These are phyloP conservation scores for Catocala sponsa DNA, from an alignment of 2,888 invertebrate genomes.

Conservation along the genomic window DNA sequence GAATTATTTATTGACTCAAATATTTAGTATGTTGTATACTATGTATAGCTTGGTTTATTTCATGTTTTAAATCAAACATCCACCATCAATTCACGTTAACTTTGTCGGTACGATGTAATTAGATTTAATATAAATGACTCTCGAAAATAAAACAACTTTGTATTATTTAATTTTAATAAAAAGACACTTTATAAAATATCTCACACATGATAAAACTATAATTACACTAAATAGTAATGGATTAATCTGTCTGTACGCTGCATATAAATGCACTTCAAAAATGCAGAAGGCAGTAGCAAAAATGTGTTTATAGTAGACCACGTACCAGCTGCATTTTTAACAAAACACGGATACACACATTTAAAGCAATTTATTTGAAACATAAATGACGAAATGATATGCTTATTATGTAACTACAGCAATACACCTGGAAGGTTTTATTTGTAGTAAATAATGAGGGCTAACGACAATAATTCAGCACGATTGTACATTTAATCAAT, in stretches of 20 bases:
- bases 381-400: constrained; percentile 34
- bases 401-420: constrained; percentile 28
- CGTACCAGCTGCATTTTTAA: constrained; percentile 57
- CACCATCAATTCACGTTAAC: too few species aligned
- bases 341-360: constrained; percentile 47
- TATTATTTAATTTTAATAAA: constrained; percentile 42
- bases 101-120: too few species aligned
- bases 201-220: constrained; percentile 57
- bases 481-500: constrained; percentile 36
- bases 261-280: constrained; percentile 69
- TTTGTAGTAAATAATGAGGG: constrained; percentile 8
- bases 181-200: constrained; percentile 47
- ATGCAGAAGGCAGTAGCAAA: constrained; percentile 57
- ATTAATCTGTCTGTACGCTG: constrained; percentile 50
- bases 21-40: too few species aligned
- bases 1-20: too few species aligned
- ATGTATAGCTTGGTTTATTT: too few species aligned
- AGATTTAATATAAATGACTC: too few species aligned
- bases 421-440: constrained; percentile 1
- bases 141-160: constrained; percentile 39
- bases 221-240: constrained; percentile 48
- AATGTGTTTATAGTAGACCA: constrained; percentile 32
- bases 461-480: too few species aligned
- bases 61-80: too few species aligned
- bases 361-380: constrained; percentile 43